A percentile compares a stretch with the other conserved stretches of the same genome.
These are phyloP conservation scores for Hetaerina titia DNA, from an alignment of 2,888 invertebrate species.

Conservation along the genomic window DNA sequence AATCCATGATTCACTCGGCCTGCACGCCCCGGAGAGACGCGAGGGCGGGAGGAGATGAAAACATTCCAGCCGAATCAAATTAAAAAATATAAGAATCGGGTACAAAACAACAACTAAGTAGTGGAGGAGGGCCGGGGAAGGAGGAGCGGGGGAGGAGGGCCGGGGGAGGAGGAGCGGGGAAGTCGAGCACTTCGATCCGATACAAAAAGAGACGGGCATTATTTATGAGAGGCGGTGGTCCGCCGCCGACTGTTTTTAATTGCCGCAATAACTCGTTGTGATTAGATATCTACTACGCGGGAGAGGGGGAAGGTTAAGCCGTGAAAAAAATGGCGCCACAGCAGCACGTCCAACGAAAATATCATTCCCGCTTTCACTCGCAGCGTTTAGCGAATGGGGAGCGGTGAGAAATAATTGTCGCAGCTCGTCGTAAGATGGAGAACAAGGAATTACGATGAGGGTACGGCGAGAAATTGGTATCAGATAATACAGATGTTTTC, in stretches of 20 bases:
- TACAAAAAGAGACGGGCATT: neutral
- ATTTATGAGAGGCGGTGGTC: neutral
- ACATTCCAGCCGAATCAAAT: neutral
- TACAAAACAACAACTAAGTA: neutral
- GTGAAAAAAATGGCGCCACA: neutral
- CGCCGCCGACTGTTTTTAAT: neutral
- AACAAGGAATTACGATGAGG: neutral
- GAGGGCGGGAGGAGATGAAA: neutral
- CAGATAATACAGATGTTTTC: neutral
- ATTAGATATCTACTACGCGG: neutral
- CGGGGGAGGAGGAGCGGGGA: neutral
- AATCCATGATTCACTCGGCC: neutral
- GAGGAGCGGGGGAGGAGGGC: neutral
- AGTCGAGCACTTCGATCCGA: neutral
- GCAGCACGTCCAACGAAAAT: neutral
- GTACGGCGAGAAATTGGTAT: neutral
- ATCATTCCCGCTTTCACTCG: neutral
- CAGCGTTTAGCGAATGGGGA: neutral
- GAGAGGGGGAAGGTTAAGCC: neutral
- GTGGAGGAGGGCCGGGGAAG: neutral
- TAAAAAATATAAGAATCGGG: neutral
- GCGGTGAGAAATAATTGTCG: neutral
- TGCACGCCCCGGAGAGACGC: neutral
- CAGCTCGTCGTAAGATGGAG: neutral
- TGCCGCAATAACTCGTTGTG: neutral